A percentile compares a stretch with the other conserved stretches of the same genome.
These are phyloP conservation scores for Sebastiscus albofasciatus DNA, from an alignment of 2,797 vertebrate genomes.

Conservation along the genomic window DNA sequence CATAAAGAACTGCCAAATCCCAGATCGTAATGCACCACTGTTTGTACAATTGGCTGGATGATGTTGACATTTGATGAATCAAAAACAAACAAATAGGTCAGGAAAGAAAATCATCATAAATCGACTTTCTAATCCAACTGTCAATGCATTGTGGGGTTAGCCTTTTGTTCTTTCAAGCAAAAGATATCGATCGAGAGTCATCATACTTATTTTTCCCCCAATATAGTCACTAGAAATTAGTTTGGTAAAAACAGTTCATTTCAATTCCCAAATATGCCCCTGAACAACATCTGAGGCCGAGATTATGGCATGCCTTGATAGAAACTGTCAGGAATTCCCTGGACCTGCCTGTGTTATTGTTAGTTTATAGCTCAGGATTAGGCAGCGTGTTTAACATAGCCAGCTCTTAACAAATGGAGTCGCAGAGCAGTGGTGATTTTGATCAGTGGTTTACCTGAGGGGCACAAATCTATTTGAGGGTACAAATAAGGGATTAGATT, in stretches of 20 bases:
- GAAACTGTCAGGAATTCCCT: conserved; percentile 33
- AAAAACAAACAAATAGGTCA: neutral
- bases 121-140: neutral
- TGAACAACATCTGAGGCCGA: conserved; percentile 8
- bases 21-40: neutral
- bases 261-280: conserved; percentile 3
- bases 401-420: conserved; percentile 26
- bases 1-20: neutral
- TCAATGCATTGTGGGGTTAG: neutral
- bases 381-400: conserved; percentile 7
- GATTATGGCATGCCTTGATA: neutral
- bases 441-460: conserved; percentile 30
- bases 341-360: conserved; percentile 7
- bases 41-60: neutral
- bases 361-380: conserved; percentile 10
- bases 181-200: neutral
- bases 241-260: conserved; percentile 9
- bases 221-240: neutral
- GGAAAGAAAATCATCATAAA: neutral
- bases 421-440: conserved; percentile 15
- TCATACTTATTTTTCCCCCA: neutral
- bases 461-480: conserved; percentile 2
- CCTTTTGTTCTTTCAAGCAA: neutral
- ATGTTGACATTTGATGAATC: neutral
- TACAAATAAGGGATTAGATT: conserved; percentile 16